Conservation (phyloP, 2,113 vertebrate genomes). For the Lichenostomus cassidix region DNA sequence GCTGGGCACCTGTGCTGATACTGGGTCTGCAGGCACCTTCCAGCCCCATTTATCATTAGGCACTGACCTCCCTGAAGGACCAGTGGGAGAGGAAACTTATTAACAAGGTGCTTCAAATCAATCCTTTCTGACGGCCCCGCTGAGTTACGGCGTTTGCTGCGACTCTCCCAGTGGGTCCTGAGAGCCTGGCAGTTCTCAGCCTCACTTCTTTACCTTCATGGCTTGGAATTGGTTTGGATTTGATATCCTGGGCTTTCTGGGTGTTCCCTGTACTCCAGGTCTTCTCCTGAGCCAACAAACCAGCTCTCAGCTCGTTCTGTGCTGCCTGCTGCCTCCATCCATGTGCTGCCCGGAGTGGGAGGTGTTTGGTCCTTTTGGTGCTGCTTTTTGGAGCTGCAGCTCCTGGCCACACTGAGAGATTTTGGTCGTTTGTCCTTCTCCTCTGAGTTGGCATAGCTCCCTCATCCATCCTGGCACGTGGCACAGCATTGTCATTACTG, state of each 20-base stretch:
- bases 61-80: conserved; percentile 32
- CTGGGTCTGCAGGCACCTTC: conserved; percentile 33
- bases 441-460: accelerated
- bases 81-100: conserved; percentile 13
- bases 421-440: neutral
- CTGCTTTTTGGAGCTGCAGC: neutral
- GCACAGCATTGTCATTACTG: accelerated
- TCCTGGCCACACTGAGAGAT: neutral
- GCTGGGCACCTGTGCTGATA: neutral
- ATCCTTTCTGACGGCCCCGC: neutral
- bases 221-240: neutral
- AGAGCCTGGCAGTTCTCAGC: neutral
- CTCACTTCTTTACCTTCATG: accelerated
- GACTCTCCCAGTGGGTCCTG: neutral
- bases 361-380: neutral
- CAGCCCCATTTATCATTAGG: conserved; percentile 36
- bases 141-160: neutral
- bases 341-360: accelerated
- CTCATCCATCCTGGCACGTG: accelerated
- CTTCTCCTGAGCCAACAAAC: neutral
- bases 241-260: neutral
- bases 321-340: neutral
- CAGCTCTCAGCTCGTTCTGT: neutral
- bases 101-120: conserved; percentile 48
- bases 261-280: neutral